Evolutionary conservation across 2,113 vertebrate genomes (phyloP).

Genomic region (Micromys minutus): DNA sequence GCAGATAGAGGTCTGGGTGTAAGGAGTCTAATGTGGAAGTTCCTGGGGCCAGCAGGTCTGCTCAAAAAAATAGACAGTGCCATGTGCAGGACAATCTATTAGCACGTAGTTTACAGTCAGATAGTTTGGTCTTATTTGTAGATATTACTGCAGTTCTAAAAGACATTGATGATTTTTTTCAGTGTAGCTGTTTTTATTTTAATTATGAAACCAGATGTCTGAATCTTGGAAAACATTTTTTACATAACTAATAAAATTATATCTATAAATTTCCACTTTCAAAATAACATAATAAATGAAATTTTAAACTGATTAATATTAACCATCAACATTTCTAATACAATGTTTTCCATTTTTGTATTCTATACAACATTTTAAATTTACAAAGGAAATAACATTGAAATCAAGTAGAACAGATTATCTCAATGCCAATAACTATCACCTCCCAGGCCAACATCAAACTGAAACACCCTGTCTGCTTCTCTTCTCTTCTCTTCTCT

Average conservation of each 20-base stretch:
- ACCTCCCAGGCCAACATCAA: not conserved
- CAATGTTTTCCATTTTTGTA: not conserved
- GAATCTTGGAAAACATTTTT: not conserved
- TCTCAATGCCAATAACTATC: not conserved
- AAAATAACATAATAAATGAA: constrained; percentile 24
- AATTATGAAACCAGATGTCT: not conserved
- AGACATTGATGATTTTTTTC: not conserved
- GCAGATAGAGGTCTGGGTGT: too few relatives aligned
- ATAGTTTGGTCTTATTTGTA: not conserved
- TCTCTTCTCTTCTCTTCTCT: not conserved
- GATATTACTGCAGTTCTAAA: constrained; percentile 41
- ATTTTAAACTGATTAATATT: not conserved
- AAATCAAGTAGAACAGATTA: not conserved
- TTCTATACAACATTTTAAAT: constrained; percentile 45
- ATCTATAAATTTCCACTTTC: constrained; percentile 3
- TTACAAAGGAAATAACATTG: not conserved
- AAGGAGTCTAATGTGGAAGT: too few relatives aligned
- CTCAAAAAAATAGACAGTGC: too few relatives aligned
- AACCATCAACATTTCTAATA: not conserved
- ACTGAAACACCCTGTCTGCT: not conserved
- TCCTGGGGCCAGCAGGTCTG: too few relatives aligned
- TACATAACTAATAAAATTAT: not conserved
- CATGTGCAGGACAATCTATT: too few relatives aligned
- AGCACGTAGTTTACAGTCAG: not conserved
- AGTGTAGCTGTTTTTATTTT: constrained; percentile 32